These are phyloP conservation scores for Saccostrea cuccullata DNA, from an alignment of 1,140 invertebrate genomes.

Conservation along the genomic window DNA sequence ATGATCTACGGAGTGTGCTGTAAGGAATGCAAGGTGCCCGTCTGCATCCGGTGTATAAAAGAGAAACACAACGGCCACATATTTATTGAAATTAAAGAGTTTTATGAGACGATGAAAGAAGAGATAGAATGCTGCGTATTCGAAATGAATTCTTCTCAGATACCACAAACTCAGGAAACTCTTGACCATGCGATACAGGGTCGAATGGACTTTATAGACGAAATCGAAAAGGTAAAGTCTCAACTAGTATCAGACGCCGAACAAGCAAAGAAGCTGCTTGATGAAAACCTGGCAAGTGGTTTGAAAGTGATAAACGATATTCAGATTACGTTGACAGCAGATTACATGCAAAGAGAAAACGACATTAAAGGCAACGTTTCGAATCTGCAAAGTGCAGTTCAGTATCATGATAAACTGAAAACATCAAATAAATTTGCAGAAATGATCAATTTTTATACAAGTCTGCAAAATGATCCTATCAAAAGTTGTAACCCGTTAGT, in stretches of 20 bases:
- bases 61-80: constrained; percentile 3
- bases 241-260: background rate
- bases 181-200: background rate
- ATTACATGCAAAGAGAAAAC: background rate
- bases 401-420: background rate
- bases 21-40: constrained; percentile 6
- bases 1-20: constrained; percentile 3
- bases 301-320: constrained; percentile 11
- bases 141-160: background rate
- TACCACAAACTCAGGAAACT: background rate
- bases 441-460: background rate
- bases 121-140: background rate
- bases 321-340: background rate
- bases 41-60: background rate
- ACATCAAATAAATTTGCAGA: background rate
- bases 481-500: background rate
- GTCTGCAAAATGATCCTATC: background rate
- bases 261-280: background rate
- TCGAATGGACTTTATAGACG: background rate
- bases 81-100: background rate
- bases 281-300: background rate
- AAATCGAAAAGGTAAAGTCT: background rate
- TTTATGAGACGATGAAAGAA: background rate
- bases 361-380: background rate
- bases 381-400: background rate